Conservation (phyloP, 2,113 vertebrate genomes). For the Pelecanus crispus region DNA sequence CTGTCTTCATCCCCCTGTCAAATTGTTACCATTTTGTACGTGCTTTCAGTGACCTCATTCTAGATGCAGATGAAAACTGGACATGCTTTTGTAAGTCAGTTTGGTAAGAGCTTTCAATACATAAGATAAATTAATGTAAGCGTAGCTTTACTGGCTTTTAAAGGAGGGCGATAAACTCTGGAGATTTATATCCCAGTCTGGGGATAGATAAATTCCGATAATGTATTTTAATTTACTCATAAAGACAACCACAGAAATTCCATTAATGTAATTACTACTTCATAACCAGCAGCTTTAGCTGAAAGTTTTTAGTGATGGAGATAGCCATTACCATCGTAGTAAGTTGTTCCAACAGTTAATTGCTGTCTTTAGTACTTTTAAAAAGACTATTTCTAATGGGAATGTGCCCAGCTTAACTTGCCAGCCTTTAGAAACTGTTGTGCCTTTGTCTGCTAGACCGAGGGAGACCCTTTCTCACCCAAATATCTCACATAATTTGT, state of each 20-base stretch:
- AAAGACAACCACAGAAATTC: background rate
- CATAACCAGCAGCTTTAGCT: background rate
- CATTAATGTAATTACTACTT: background rate
- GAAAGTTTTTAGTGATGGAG: background rate
- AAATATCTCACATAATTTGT: background rate
- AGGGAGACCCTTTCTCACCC: background rate
- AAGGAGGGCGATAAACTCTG: background rate
- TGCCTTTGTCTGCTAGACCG: background rate
- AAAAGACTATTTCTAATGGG: background rate
- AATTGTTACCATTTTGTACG: background rate
- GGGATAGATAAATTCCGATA: background rate
- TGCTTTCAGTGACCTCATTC: background rate
- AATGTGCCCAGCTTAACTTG: background rate
- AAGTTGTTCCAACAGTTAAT: background rate
- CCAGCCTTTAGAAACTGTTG: background rate
- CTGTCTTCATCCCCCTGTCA: background rate
- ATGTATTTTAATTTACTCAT: conserved; percentile 13
- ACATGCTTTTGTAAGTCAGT: background rate
- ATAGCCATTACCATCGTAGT: background rate
- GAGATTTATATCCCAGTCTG: background rate
- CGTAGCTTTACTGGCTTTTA: background rate
- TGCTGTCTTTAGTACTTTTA: background rate
- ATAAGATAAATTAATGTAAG: background rate
- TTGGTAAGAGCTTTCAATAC: background rate
- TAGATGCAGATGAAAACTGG: background rate